Conservation (phyloP, 1,140 invertebrate genomes). For the Vanessa tameamea region DNA sequence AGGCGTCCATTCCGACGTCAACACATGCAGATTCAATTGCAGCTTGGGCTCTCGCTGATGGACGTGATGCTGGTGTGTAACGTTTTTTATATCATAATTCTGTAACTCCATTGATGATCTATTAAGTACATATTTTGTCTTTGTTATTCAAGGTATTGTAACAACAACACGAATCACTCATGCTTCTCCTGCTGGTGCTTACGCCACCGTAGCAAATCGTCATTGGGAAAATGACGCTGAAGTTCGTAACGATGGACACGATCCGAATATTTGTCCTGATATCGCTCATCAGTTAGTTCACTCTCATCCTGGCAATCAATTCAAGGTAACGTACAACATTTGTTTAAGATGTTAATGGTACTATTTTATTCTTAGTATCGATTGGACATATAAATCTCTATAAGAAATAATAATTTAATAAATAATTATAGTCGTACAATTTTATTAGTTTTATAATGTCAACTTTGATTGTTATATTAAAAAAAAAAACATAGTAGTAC, state of each 20-base stretch:
- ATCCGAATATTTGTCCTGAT: slow-evolving; percentile 19
- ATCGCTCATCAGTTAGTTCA: slow-evolving; percentile 30
- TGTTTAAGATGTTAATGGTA: too few relatives aligned
- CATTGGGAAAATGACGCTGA: slow-evolving; percentile 31
- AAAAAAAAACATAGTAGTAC: background rate
- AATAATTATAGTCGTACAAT: too few relatives aligned
- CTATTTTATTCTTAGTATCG: too few relatives aligned
- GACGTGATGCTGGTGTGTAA: slow-evolving; percentile 81
- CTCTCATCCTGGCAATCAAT: slow-evolving; percentile 18
- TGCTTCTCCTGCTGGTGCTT: slow-evolving; percentile 30
- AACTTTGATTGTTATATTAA: too few relatives aligned
- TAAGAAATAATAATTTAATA: too few relatives aligned
- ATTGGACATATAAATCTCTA: too few relatives aligned
- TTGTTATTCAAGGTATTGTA: slow-evolving; percentile 23
- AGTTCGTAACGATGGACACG: background rate
- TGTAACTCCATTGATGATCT: background rate
- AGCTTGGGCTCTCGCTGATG: slow-evolving; percentile 84
- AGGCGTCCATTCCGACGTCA: slow-evolving; percentile 71
- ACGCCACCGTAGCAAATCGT: slow-evolving; percentile 21
- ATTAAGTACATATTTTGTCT: background rate
- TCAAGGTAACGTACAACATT: slow-evolving; percentile 8
- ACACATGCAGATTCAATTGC: slow-evolving; percentile 84
- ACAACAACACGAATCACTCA: slow-evolving; percentile 30
- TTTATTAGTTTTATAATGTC: too few relatives aligned
- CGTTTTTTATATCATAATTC: background rate